Conservation (phyloP, 2,797 vertebrate genomes). For the Chloroceryle inda region DNA sequence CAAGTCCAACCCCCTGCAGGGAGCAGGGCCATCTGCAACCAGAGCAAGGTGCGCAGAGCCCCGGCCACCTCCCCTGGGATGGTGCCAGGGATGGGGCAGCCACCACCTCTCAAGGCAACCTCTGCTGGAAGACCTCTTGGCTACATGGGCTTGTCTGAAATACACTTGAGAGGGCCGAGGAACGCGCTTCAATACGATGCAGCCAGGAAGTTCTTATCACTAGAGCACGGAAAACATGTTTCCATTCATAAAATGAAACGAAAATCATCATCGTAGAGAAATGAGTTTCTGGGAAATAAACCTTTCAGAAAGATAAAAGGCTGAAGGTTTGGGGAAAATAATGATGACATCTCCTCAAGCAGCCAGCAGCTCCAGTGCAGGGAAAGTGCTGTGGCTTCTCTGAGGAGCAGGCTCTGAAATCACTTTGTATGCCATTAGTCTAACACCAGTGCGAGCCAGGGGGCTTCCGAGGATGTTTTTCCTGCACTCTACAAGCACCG, state of each 20-base stretch:
- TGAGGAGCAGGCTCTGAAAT: neutral
- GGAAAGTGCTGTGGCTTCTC: too few species aligned
- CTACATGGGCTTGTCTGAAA: neutral
- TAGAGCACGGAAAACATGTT: neutral
- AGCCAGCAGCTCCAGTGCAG: neutral
- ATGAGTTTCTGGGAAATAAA: neutral
- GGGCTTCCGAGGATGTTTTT: neutral
- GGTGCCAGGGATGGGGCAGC: neutral
- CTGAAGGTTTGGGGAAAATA: neutral
- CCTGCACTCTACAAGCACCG: neutral
- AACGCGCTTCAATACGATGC: neutral
- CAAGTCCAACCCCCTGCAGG: neutral
- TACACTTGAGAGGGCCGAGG: neutral
- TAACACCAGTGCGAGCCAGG: neutral
- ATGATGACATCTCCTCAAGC: neutral
- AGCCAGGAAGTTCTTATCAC: neutral
- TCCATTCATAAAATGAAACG: neutral
- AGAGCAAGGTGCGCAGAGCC: neutral
- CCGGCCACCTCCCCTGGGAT: neutral
- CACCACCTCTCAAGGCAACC: neutral
- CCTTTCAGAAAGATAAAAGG: neutral
- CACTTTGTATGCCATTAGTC: neutral
- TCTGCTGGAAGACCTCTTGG: fast-evolving
- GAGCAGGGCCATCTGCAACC: neutral
- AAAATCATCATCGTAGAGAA: neutral